phyloP scores from a whole-genome alignment of 2,888 invertebrate genomes.

The Erebia ligea region DNA sequence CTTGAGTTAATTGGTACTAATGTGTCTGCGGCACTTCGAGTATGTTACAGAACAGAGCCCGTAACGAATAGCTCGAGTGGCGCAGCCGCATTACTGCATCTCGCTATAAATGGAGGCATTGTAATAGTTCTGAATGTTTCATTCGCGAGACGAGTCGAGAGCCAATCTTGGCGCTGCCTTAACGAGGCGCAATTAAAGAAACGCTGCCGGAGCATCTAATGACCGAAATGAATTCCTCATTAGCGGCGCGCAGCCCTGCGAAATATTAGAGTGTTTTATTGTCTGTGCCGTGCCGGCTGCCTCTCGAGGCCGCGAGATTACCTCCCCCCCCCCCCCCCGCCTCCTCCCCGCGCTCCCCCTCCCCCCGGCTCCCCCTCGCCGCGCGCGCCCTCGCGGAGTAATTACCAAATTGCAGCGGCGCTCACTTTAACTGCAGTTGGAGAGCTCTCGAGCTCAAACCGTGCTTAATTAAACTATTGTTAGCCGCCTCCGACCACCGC shows the following conservation, averaged over 20 bases:
- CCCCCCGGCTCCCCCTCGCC: conserved; percentile 20
- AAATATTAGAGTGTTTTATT: conserved; percentile 44
- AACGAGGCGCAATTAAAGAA: conserved; percentile 41
- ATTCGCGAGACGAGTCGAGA: conserved; percentile 22
- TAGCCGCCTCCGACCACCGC: conserved; percentile 37
- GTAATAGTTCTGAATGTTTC: neutral
- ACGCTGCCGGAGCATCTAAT: conserved; percentile 39
- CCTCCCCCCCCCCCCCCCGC: conserved; percentile 33
- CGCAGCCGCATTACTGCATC: neutral
- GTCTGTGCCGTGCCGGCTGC: conserved; percentile 44
- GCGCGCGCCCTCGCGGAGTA: conserved; percentile 40
- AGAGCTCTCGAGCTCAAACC: conserved; percentile 53
- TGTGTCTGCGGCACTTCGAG: too few relatives aligned
- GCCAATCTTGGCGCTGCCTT: conserved; percentile 38
- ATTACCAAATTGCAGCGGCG: conserved; percentile 58
- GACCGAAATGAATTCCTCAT: conserved; percentile 46
- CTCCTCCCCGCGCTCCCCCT: conserved; percentile 12
- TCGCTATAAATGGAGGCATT: neutral
- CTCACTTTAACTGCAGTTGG: conserved; percentile 51
- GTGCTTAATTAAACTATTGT: conserved; percentile 63
- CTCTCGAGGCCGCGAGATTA: conserved; percentile 48
- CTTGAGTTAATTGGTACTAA: too few relatives aligned
- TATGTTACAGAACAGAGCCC: too few relatives aligned
- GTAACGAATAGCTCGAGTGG: too few relatives aligned
- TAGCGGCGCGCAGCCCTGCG: conserved; percentile 41